These are phyloP conservation scores for Eupelmus urozonus DNA, from an alignment of 2,888 invertebrate species.

Conservation along the genomic window DNA sequence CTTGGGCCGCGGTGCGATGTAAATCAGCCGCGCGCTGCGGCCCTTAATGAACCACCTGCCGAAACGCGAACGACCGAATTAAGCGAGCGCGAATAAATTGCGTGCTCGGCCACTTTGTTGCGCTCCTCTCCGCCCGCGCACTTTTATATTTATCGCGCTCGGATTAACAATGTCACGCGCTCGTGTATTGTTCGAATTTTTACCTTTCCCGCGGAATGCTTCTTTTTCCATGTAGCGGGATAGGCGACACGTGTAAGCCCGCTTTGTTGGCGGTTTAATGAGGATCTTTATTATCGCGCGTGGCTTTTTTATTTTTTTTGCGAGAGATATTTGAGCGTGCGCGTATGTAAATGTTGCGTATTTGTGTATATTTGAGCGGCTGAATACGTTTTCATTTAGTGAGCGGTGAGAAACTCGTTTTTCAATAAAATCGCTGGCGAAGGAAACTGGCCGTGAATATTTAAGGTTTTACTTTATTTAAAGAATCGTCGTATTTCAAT, in stretches of 20 bases:
- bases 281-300: not conserved
- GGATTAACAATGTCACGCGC: slow-evolving; percentile 16
- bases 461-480: too few species aligned
- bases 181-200: not conserved
- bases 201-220: not conserved
- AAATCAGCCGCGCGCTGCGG: slow-evolving; percentile 62
- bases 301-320: too few species aligned
- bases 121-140: not conserved
- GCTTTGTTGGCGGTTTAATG: slow-evolving; percentile 11
- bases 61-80: slow-evolving; percentile 54
- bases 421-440: not conserved
- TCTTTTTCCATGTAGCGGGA: not conserved
- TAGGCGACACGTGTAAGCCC: not conserved
- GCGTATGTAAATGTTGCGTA: not conserved
- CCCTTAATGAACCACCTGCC: slow-evolving; percentile 59
- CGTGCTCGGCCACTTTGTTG: not conserved
- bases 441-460: too few species aligned
- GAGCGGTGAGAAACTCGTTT: not conserved
- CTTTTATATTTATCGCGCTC: not conserved
- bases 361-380: not conserved
- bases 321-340: not conserved
- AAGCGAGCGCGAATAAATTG: slow-evolving; percentile 43
- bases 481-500: not conserved
- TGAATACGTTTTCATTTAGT: not conserved
- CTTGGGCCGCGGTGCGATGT: slow-evolving; percentile 59